Percentiles rank a stretch among this genome's conserved stretches.
Conservation (phyloP, 2,888 invertebrate genomes). For the Epirrhoe alternata region DNA sequence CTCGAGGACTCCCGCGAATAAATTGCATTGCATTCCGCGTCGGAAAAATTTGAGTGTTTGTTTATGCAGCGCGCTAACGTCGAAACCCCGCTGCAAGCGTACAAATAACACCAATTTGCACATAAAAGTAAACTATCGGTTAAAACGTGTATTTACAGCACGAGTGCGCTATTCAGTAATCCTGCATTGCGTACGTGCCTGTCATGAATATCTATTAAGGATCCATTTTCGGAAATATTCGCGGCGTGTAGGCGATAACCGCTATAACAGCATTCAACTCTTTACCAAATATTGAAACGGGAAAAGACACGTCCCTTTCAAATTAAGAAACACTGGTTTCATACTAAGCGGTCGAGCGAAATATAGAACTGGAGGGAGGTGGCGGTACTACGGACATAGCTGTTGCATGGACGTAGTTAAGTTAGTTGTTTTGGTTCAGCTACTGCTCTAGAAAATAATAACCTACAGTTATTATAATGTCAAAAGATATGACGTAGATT, state of each 20-base stretch:
- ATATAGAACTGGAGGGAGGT: constrained; percentile 67
- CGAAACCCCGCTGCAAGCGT: constrained; percentile 31
- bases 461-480: no score
- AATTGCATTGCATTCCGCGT: constrained; percentile 48
- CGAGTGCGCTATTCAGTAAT: constrained; percentile 21
- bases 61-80: constrained; percentile 39
- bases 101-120: constrained; percentile 34
- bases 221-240: constrained; percentile 22
- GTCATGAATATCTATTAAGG: constrained; percentile 35
- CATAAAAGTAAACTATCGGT: constrained; percentile 31
- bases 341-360: constrained; percentile 57
- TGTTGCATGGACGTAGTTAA: constrained; percentile 35
- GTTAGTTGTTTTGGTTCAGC: not conserved
- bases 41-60: constrained; percentile 37
- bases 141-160: constrained; percentile 31
- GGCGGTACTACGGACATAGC: constrained; percentile 64
- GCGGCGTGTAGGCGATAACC: constrained; percentile 26
- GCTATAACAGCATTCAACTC: constrained; percentile 27
- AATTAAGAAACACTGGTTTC: constrained; percentile 64
- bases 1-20: constrained; percentile 51
- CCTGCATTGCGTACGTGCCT: constrained; percentile 33
- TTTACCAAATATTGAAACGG: constrained; percentile 26
- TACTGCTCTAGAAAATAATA: not conserved
- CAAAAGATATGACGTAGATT: no score
- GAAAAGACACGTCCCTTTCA: constrained; percentile 44